These are phyloP conservation scores for Saccostrea echinata DNA, from an alignment of 1,140 invertebrate genomes.

Conservation along the genomic window DNA sequence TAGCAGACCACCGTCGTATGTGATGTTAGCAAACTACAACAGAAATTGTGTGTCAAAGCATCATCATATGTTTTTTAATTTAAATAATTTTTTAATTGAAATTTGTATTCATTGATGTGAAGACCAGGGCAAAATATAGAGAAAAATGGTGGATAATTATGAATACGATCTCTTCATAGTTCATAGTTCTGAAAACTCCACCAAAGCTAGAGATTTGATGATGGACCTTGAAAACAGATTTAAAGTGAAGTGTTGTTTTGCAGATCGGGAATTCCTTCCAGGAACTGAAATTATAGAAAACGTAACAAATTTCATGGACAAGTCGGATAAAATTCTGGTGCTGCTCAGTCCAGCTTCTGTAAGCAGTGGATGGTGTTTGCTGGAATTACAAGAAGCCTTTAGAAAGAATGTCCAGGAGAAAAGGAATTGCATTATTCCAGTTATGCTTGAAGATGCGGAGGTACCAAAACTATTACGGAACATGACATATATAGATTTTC, in stretches of 20 bases:
- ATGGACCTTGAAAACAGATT: not conserved
- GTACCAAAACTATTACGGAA: constrained; percentile 10
- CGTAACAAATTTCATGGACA: not conserved
- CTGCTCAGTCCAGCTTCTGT: not conserved
- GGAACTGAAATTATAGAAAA: constrained; percentile 15
- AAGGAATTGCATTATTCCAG: constrained; percentile 7
- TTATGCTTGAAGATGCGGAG: not conserved
- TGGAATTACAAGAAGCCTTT: constrained; percentile 22
- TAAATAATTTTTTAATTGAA: no score
- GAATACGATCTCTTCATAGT: not conserved
- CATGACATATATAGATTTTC: constrained; percentile 8
- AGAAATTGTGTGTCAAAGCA: no score
- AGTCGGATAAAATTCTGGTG: not conserved
- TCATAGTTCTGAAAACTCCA: not conserved
- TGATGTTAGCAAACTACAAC: no score
- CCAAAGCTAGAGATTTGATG: not conserved
- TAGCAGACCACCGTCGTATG: no score
- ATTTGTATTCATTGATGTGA: no score
- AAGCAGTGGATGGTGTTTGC: constrained; percentile 22
- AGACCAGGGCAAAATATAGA: no score
- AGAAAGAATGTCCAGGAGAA: not conserved
- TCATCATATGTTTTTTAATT: no score
- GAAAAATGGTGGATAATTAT: not conserved
- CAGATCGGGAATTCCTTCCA: constrained; percentile 6
- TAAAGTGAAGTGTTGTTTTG: not conserved